A percentile compares a stretch with the other conserved stretches of the same genome.
Evolutionary conservation across 1,140 invertebrate species (phyloP).

Genomic region (Odontomachus brunneus): DNA sequence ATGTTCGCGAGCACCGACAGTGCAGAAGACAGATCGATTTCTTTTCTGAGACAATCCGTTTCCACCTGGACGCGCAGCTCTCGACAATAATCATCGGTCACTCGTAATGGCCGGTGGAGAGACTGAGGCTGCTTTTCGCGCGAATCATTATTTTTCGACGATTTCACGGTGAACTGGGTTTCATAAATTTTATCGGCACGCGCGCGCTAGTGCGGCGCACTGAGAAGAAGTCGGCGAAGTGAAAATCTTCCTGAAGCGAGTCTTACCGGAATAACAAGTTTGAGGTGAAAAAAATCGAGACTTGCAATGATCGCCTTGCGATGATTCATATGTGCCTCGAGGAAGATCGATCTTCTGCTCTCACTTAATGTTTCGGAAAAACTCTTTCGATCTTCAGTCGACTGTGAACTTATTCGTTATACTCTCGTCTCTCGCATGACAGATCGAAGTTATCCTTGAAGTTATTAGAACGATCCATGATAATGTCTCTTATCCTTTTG

Average conservation of each 20-base stretch:
- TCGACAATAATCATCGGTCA: slow-evolving; percentile 21
- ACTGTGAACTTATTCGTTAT: not conserved
- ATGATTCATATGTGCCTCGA: slow-evolving; percentile 5
- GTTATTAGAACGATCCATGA: not conserved
- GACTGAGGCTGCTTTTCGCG: not conserved
- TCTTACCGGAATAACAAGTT: slow-evolving; percentile 49
- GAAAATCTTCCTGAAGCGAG: slow-evolving; percentile 60
- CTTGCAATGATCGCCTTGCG: slow-evolving; percentile 18
- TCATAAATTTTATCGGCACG: not conserved
- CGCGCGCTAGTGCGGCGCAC: not conserved
- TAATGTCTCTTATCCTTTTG: no score
- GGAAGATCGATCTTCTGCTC: no score
- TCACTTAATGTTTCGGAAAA: no score
- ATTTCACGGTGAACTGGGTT: not conserved
- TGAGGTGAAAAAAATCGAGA: slow-evolving; percentile 76
- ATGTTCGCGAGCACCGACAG: slow-evolving; percentile 1
- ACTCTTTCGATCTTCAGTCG: not conserved
- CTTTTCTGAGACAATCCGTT: slow-evolving; percentile 21
- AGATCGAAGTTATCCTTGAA: no score
- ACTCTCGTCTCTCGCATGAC: not conserved
- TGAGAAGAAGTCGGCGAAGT: slow-evolving; percentile 28
- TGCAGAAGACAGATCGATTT: not conserved
- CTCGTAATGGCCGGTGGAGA: not conserved
- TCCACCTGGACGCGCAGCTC: slow-evolving; percentile 43
- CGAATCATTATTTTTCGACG: not conserved